These are phyloP conservation scores for Danio choprae DNA, from an alignment of 2,797 vertebrate species.

Conservation along the genomic window DNA sequence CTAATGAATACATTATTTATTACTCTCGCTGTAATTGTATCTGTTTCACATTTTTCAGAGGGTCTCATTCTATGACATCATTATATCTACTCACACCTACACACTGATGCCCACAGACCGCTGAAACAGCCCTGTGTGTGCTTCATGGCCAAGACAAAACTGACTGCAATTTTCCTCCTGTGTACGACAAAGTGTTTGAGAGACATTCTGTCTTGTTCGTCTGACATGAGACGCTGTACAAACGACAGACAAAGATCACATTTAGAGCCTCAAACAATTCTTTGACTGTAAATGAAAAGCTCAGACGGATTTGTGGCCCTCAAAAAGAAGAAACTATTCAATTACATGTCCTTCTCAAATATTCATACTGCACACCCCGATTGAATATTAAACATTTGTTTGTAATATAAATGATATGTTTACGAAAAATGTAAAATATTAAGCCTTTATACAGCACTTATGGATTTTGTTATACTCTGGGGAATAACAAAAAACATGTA, in stretches of 20 bases:
- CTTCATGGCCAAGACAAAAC: slow-evolving; percentile 53
- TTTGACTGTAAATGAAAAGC: slow-evolving; percentile 6
- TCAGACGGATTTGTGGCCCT: slow-evolving; percentile 72
- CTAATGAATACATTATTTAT: slow-evolving; percentile 10
- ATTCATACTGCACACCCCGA: slow-evolving; percentile 48
- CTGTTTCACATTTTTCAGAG: too few species aligned
- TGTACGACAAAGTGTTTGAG: slow-evolving; percentile 61
- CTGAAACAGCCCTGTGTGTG: slow-evolving; percentile 41
- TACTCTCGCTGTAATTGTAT: slow-evolving; percentile 2
- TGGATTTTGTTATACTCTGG: too few species aligned
- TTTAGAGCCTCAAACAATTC: slow-evolving; percentile 69
- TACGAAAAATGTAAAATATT: neutral
- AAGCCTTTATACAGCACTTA: neutral
- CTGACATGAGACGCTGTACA: slow-evolving; percentile 64
- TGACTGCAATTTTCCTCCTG: slow-evolving; percentile 70
- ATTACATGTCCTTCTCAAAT: slow-evolving; percentile 63
- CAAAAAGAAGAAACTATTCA: slow-evolving; percentile 67
- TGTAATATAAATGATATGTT: neutral
- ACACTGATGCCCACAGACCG: slow-evolving; percentile 68
- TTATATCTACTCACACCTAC: slow-evolving; percentile 69
- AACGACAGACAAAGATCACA: slow-evolving; percentile 78
- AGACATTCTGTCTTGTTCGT: slow-evolving; percentile 69
- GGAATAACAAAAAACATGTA: too few species aligned
- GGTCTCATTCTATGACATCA: slow-evolving; percentile 51
- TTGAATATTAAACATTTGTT: neutral